Base-by-base conservation (phyloP, 2,113 vertebrate species). In the Sphyrna mokarran region DNA sequence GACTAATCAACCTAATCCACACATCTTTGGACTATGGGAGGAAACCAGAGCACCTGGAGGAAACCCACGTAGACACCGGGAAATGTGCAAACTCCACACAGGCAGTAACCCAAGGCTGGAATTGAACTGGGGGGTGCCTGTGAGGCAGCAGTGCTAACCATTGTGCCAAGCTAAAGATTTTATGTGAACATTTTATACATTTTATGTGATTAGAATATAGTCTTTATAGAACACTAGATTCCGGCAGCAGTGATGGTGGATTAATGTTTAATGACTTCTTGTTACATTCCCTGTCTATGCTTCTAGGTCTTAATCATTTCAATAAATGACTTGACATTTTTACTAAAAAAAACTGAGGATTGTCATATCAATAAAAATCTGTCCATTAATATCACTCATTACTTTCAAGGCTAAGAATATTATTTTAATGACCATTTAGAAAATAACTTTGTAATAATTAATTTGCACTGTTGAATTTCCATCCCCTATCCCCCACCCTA, bases 401-500 rank as follows among this genome's bases (percentile, higher is more conserved):
- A 29, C 61, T 33, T n/a, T 93, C 61, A 22, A 40, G 89, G 1
- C n/a, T 68, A 93, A n/a, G 3, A 20, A 68, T 66, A 66, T 37
- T 29, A 63, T n/a, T 61, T 66, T 40, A 66, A 83, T 7, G 80
- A 43, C 37, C 80, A 83, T 43, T 76, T 9, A 48, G 26, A 5
- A 61, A 33, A 33, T 26, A 3, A 14, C 13, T 89, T 89, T 93
- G 89, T 93, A 20, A 66, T 33, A 66, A 93, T 93, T 93, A 93
- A 37, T 93, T 37, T 93, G 18, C 61, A 6, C 89, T 93, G 33
- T 66, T 91, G 54, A 91, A 63, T 93, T 93, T 93, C 89, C 89
- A 66, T 83, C 16, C 18, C 80, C 37, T 2, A 33, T 40, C n/a
- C 18, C 80, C 37, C 14, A 76, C 13, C 16, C 58, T 18, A 68